Conservation (phyloP, 2,797 vertebrate genomes). For the Momotus momota region DNA sequence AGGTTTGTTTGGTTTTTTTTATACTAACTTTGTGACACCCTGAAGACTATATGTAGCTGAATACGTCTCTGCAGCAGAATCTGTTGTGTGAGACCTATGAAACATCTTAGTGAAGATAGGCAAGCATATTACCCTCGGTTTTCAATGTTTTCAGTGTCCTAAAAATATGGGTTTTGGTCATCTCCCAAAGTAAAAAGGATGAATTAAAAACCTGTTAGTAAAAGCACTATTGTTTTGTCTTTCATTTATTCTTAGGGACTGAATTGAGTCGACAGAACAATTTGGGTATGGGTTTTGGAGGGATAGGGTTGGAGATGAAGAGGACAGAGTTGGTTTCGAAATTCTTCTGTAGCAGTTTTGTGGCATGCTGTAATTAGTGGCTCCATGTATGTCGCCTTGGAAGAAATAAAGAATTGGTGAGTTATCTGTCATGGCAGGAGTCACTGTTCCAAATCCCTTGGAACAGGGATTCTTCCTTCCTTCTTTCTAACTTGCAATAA, state of each 20-base stretch:
- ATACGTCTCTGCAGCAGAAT: neutral
- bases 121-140: neutral
- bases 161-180: neutral
- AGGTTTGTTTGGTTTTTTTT: neutral
- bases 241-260: neutral
- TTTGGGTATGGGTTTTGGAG: neutral
- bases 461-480: no score
- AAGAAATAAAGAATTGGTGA: neutral
- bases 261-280: neutral
- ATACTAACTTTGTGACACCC: neutral
- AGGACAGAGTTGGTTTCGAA: neutral
- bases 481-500: neutral
- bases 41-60: fast-evolving
- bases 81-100: neutral
- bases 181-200: neutral
- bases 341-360: neutral
- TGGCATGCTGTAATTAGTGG: neutral
- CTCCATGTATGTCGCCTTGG: neutral
- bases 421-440: neutral
- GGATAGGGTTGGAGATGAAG: neutral
- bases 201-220: neutral
- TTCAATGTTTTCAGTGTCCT: neutral
- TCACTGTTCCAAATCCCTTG: neutral
- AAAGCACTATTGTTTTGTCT: neutral
- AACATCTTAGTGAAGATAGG: neutral